These are phyloP conservation scores for Orchestes rusci DNA, from an alignment of 2,888 invertebrate species.

Conservation along the genomic window DNA sequence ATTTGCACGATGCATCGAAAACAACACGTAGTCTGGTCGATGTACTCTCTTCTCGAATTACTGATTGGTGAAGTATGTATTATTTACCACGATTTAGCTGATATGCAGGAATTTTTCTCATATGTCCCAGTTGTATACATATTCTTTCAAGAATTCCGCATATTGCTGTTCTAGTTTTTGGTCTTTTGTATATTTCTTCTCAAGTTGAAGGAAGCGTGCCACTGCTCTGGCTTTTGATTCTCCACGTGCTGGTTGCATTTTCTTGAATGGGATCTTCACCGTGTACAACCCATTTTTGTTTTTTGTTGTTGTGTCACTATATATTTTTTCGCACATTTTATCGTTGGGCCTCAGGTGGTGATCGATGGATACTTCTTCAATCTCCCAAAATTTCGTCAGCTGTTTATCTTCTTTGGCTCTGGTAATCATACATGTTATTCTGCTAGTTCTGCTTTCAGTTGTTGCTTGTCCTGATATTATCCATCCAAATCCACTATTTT, in stretches of 20 bases:
- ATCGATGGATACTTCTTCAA: neutral
- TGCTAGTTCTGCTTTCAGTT: neutral
- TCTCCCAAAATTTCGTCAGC: neutral
- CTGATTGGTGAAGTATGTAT: neutral
- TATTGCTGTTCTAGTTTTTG: neutral
- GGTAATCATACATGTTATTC: neutral
- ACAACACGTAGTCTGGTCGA: neutral
- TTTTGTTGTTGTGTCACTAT: neutral
- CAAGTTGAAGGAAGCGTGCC: neutral
- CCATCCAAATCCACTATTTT: too few species aligned
- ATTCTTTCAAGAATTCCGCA: neutral
- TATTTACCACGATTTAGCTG: neutral
- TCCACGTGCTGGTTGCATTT: neutral
- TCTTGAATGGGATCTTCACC: neutral
- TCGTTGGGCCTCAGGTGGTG: neutral
- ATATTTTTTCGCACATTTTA: neutral
- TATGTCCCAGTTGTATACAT: neutral
- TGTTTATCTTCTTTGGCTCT: neutral
- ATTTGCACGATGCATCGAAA: too few species aligned
- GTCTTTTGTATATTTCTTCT: neutral
- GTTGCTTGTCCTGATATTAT: too few species aligned
- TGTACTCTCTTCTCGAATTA: neutral
- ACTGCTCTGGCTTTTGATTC: neutral
- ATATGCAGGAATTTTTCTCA: neutral
- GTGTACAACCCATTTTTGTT: neutral